These are phyloP conservation scores for Heloderma charlesbogerti DNA, from an alignment of 2,113 vertebrate species.

Conservation along the genomic window DNA sequence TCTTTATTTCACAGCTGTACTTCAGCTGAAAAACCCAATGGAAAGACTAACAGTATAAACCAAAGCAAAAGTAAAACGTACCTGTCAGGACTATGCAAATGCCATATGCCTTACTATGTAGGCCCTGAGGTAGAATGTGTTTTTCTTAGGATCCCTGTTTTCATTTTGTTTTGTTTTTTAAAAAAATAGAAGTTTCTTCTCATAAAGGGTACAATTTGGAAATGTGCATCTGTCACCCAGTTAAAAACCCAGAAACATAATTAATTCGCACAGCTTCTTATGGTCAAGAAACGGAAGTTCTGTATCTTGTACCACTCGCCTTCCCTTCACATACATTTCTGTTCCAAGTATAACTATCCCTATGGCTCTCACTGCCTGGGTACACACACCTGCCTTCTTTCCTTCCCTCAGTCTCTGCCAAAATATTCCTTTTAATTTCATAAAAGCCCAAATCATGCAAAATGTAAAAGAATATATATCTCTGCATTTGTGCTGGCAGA, in stretches of 20 bases:
- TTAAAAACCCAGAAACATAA: too few relatives aligned
- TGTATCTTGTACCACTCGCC: too few relatives aligned
- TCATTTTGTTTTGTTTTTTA: not conserved
- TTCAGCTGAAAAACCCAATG: not conserved
- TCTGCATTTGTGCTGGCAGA: not conserved
- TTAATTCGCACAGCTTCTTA: too few relatives aligned
- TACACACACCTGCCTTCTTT: not conserved
- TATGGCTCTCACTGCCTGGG: too few relatives aligned
- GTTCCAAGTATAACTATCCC: not conserved
- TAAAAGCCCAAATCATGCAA: too few relatives aligned
- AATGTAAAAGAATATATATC: too few relatives aligned
- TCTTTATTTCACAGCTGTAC: not conserved
- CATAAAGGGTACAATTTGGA: not conserved
- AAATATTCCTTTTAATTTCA: not conserved
- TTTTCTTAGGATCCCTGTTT: not conserved
- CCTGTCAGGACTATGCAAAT: not conserved
- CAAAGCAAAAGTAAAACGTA: not conserved
- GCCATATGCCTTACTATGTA: not conserved
- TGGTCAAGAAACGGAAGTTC: too few relatives aligned
- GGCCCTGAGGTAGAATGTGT: not conserved
- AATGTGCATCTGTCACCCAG: too few relatives aligned
- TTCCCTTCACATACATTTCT: too few relatives aligned
- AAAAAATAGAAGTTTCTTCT: not conserved
- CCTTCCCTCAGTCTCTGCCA: not conserved
- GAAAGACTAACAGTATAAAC: not conserved